phyloP scores from a whole-genome alignment of 2,113 vertebrate genomes.

The Anser brachyrhynchus region DNA sequence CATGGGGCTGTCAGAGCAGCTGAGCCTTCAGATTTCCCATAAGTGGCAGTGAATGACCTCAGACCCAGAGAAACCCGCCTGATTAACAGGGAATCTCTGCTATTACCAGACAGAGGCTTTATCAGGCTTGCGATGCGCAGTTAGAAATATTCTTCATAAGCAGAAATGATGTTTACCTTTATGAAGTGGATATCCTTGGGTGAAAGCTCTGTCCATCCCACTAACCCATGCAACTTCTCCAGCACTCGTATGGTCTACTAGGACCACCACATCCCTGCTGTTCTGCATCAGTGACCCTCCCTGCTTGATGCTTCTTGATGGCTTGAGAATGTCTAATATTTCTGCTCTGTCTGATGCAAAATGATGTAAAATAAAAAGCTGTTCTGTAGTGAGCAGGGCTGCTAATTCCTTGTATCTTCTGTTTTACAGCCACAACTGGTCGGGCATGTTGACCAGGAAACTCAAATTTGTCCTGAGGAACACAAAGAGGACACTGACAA shows the following conservation, averaged over 20 bases:
- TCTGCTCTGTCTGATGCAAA: not conserved
- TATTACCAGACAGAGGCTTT: not conserved
- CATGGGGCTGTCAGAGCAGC: not conserved
- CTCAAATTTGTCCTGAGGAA: conserved; percentile 84
- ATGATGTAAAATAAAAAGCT: not conserved
- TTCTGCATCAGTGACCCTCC: not conserved
- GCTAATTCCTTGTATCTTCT: not conserved
- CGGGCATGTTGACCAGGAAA: conserved; percentile 84
- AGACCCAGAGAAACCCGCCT: not conserved
- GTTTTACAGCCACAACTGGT: conserved; percentile 83
- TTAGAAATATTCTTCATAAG: not conserved
- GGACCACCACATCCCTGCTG: not conserved
- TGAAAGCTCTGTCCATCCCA: not conserved
- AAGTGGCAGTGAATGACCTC: not conserved
- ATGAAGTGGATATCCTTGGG: not conserved
- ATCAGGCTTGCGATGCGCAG: not conserved
- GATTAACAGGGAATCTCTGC: not conserved
- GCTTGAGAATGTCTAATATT: not conserved
- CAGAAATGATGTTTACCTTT: not conserved
- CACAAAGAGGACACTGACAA: conserved; percentile 54
- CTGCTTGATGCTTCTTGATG: not conserved
- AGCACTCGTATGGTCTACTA: not conserved
- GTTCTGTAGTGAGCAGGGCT: not conserved
- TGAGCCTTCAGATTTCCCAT: not conserved
- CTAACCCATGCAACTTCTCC: not conserved